Evolutionary conservation across 2,797 vertebrate genomes (phyloP), one percentile per base, ranked within the genome.

Genomic region (Miichthys miiuy): DNA sequence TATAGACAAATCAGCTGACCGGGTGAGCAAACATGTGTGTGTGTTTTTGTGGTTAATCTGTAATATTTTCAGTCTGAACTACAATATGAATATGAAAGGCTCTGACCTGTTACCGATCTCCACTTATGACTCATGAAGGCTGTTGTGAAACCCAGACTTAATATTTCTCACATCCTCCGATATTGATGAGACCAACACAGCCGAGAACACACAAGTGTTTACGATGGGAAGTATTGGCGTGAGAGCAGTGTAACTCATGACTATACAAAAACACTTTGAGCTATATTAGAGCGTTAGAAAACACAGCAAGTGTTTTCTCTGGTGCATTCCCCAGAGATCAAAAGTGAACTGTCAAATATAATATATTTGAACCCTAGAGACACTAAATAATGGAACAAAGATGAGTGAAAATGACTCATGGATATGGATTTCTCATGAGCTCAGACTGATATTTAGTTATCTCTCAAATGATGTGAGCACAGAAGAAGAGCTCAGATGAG

Each of bases 121-220:
- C 74, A 6, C 84, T 65, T 91, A 93, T 95, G 95, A 96, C 86
- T 95, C 94, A 95, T 80, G 79, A 64, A 60, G 34, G 1, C 30
- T 4, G 81, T 80, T 79, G 56, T 83, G 87, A 90, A 93, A 93
- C 86, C 80, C 27, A 88, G 62, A 80, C 78, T 87, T 93, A 85
- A 90, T 93, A 88, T 89, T 91, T 92, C 88, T 93, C 87, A 89
- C 88, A 91, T 92, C 87, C 88, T 87, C 86, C 80, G 67, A 93
- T 91, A 91, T 79, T 71, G 75, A 60, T 55, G 41, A 80, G n/a
- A 57, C 47, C 62, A 56, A 70, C 23, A 48, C 30, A 42, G 60
- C 52, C 48, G 54, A 70, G 42, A n/a, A 20, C 20, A 41, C 21
- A 41, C 21, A 18, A 48, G 7, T 23, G 55, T 14, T 63, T 34